Evolutionary conservation across 2,113 vertebrate genomes (phyloP).

Genomic region (Aythya baeri): DNA sequence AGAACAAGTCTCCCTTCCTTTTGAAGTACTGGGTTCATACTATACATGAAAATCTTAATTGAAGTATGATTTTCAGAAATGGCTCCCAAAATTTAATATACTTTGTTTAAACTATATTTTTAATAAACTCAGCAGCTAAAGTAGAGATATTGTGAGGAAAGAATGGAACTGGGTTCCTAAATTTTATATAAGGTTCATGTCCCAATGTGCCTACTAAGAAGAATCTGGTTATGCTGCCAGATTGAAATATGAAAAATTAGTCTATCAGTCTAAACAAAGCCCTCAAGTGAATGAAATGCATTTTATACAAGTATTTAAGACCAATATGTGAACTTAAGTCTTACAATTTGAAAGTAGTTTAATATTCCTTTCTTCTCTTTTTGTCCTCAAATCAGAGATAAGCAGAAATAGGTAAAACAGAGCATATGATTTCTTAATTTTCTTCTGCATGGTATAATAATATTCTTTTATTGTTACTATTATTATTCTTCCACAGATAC

Average conservation of each 20-base stretch:
- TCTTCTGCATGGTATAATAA: neutral
- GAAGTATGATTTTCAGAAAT: neutral
- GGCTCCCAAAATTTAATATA: neutral
- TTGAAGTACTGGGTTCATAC: neutral
- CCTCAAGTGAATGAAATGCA: neutral
- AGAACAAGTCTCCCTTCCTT: neutral
- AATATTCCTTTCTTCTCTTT: neutral
- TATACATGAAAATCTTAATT: neutral
- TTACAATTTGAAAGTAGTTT: neutral
- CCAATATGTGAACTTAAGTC: neutral
- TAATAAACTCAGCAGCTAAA: neutral
- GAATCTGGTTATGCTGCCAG: neutral
- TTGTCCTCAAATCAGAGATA: neutral
- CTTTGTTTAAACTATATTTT: neutral
- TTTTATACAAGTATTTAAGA: neutral
- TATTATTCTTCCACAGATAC: slow-evolving; percentile 49
- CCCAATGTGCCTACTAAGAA: neutral
- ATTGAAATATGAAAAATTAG: neutral
- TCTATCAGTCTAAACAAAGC: neutral
- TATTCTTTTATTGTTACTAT: neutral
- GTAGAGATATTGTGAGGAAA: neutral
- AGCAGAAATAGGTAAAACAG: neutral
- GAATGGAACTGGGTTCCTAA: neutral
- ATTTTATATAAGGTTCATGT: neutral
- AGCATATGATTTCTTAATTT: neutral